A percentile compares a stretch with the other conserved stretches of the same genome.
Evolutionary conservation across 2,797 vertebrate genomes (phyloP).

Genomic region (Platalea minor): DNA sequence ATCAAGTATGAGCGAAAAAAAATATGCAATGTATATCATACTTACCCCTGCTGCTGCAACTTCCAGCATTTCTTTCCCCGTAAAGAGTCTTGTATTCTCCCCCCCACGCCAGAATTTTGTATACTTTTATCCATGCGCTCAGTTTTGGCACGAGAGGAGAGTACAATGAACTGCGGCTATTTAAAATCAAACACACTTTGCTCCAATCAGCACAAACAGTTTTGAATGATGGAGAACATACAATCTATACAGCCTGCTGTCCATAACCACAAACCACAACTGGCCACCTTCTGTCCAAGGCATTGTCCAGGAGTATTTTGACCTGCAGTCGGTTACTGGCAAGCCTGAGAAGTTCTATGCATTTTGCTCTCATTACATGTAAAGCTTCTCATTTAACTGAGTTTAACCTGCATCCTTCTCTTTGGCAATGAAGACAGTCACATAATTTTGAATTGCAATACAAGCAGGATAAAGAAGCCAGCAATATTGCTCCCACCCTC

Average conservation of each 20-base stretch:
- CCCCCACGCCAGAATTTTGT: not conserved
- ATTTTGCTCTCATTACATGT: not conserved
- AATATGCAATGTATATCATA: not conserved
- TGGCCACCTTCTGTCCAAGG: fast-evolving
- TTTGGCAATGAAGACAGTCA: not conserved
- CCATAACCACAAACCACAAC: not conserved
- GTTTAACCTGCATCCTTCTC: not conserved
- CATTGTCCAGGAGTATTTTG: not conserved
- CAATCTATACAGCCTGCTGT: fast-evolving
- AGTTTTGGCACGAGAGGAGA: not conserved
- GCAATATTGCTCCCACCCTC: not conserved
- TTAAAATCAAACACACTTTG: not conserved
- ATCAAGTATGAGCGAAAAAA: not conserved
- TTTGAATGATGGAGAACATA: not conserved
- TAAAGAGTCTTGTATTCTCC: not conserved
- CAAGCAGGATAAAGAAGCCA: not conserved
- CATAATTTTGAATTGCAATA: not conserved
- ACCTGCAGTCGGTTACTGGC: not conserved
- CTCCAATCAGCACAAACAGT: not conserved
- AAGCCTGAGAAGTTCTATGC: not conserved
- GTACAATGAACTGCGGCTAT: not conserved
- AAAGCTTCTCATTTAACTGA: not conserved
- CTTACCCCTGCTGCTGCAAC: not conserved
- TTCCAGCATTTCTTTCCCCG: not conserved
- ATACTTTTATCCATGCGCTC: not conserved